These are phyloP conservation scores for Tipula unca DNA, from an alignment of 2,888 invertebrate species.

Conservation along the genomic window DNA sequence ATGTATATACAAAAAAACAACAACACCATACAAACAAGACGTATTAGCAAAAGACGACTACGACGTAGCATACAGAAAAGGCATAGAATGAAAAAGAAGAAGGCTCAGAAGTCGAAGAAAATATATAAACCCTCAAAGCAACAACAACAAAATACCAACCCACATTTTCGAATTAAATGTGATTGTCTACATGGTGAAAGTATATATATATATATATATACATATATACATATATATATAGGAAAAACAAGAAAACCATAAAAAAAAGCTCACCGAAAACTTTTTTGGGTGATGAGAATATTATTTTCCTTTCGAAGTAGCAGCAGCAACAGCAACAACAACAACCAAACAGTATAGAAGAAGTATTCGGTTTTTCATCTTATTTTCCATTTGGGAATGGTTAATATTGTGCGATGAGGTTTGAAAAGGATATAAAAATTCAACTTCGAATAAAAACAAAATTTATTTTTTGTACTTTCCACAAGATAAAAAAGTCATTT, in stretches of 20 bases:
- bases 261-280: not conserved
- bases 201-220: not conserved
- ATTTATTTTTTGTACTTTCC: not conserved
- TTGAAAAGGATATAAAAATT: constrained; percentile 8
- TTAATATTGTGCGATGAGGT: not conserved
- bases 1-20: not conserved
- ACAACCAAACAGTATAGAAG: not conserved
- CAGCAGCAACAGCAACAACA: not conserved
- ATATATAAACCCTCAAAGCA: not conserved
- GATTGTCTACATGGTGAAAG: not conserved
- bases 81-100: not conserved
- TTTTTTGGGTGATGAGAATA: not conserved
- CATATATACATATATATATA: not conserved
- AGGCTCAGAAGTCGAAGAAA: not conserved
- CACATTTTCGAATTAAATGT: not conserved
- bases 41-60: not conserved
- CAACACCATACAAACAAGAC: not conserved
- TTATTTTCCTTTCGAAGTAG: not conserved
- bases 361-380: not conserved
- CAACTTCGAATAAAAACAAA: not conserved
- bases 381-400: constrained; percentile 8
- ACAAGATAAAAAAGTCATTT: constrained; percentile 14
- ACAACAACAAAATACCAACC: not conserved
- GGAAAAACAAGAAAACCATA: not conserved
- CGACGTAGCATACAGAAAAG: not conserved